Evolutionary conservation across 2,888 invertebrate species (phyloP), one percentile per base, ranked within the genome.

Genomic region (Orchesella flavescens): DNA sequence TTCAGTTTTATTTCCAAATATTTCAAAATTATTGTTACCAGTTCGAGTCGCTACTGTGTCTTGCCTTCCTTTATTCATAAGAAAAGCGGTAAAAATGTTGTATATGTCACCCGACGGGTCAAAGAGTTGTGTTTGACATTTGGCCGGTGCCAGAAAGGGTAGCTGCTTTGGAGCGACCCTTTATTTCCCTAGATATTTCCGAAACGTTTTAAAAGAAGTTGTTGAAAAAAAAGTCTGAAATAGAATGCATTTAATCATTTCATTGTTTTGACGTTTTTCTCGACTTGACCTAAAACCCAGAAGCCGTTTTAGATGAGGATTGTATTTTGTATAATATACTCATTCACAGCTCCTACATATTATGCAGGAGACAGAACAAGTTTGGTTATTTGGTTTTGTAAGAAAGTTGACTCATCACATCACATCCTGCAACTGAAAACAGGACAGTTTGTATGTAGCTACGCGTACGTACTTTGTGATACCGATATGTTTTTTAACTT

Each of bases 141-240:
- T 84, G 85, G 83, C 86, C 83, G 86, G 87, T 87, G 87, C 86
- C 82, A 82, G 82, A 69, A 76, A 82, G 82, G 83, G 79, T 84
- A 86, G 86, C 84, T 86, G 86, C 77, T 46, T 21, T 49, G 19
- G 49, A 74, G 24, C 75, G 78, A 83, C 78, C 83, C 73, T 77
- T 77, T 74, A 77, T 77, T 73, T 83, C 73, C 77, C 83, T 43
- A 57, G 74, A 68, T 63, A 63, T 59, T 65, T 10, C 43, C 63
- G 46, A 12, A 43, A 69, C 15, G 21, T 19, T 77, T 77, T 53
- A n/a, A n/a, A 61, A 69, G 21, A 21, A 44, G 53, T 12, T 81
- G 65, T 19, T n/a, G 59, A 63, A 65, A 61, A 68, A 66, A 61
- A 68, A 66, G 15, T 73, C n/a, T 59, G 23, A 61, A 63, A 61